Conservation (phyloP, 64 coral and sea anemone species). For the Anthopleura sola region DNA sequence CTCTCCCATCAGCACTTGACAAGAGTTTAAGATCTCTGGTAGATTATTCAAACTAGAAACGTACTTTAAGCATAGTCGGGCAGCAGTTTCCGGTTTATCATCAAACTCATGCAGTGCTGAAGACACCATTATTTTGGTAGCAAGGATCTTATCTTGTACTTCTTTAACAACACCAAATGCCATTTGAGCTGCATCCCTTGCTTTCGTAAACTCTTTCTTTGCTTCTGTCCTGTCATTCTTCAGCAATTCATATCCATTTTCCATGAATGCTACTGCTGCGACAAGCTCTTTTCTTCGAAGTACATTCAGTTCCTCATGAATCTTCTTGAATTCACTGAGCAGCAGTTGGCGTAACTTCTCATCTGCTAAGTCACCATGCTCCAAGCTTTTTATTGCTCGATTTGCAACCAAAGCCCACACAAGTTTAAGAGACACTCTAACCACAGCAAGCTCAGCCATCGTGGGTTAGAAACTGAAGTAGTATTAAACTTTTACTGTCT, state of each 20-base stretch:
- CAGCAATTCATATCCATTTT: constrained; percentile 93
- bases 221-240: constrained; percentile 80
- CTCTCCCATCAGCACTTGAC: constrained; percentile 33
- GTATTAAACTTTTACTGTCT: background rate
- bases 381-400: constrained; percentile 70
- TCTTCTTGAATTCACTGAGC: constrained; percentile 78
- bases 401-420: constrained; percentile 93
- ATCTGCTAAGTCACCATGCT: constrained; percentile 73
- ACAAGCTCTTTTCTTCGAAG: constrained; percentile 93
- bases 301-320: constrained; percentile 80
- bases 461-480: background rate
- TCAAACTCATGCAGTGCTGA: constrained; percentile 94
- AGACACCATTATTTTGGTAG: constrained; percentile 96
- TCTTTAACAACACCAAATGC: constrained; percentile 90
- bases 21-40: constrained; percentile 58
- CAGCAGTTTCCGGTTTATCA: constrained; percentile 77
- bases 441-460: constrained; percentile 89
- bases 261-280: constrained; percentile 90
- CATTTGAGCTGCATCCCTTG: constrained; percentile 91
- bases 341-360: constrained; percentile 90
- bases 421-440: constrained; percentile 80
- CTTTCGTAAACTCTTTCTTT: constrained; percentile 94
- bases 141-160: constrained; percentile 77
- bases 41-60: constrained; percentile 73
- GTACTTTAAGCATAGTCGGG: constrained; percentile 77